Evolutionary conservation across 37 sponge, comb jelly and placozoan species (phyloP).

Genomic region (Axinella damicornis): DNA sequence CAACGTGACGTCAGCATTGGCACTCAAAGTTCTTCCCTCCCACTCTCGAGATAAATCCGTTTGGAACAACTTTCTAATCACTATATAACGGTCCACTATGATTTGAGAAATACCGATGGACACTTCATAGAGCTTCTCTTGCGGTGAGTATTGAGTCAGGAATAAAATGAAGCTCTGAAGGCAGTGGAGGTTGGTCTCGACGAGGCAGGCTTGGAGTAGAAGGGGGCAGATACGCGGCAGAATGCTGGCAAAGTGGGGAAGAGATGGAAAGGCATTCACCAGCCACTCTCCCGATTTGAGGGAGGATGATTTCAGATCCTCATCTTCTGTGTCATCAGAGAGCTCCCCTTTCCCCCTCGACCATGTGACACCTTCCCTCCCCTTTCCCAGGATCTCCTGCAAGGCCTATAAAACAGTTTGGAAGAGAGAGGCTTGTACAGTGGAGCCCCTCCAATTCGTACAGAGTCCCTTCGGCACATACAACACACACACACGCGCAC

Average conservation of each 20-base stretch:
- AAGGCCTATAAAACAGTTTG: conserved; percentile 22
- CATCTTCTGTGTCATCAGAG: conserved; percentile 50
- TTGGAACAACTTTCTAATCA: conserved; percentile 41
- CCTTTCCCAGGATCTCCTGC: conserved; percentile 37
- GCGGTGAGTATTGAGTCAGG: conserved; percentile 47
- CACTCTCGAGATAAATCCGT: neutral
- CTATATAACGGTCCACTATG: conserved; percentile 41
- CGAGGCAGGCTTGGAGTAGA: conserved; percentile 47
- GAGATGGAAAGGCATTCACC: conserved; percentile 19
- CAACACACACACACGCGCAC: no score
- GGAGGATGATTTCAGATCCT: no score
- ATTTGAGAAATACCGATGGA: conserved; percentile 25
- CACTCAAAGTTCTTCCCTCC: neutral
- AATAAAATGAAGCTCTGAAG: conserved; percentile 46
- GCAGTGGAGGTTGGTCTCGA: conserved; percentile 39
- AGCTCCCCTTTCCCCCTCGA: neutral
- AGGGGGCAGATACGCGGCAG: conserved; percentile 35
- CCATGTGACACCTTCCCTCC: neutral
- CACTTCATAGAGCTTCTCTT: conserved; percentile 37
- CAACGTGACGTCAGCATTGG: neutral
- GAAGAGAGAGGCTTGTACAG: no score
- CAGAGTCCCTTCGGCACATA: no score
- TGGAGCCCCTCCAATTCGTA: no score
- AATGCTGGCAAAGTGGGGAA: conserved; percentile 58
- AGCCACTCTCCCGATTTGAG: conserved; percentile 36